phyloP scores from a whole-genome alignment of 2,113 vertebrate genomes.

The Cinclus cinclus region DNA sequence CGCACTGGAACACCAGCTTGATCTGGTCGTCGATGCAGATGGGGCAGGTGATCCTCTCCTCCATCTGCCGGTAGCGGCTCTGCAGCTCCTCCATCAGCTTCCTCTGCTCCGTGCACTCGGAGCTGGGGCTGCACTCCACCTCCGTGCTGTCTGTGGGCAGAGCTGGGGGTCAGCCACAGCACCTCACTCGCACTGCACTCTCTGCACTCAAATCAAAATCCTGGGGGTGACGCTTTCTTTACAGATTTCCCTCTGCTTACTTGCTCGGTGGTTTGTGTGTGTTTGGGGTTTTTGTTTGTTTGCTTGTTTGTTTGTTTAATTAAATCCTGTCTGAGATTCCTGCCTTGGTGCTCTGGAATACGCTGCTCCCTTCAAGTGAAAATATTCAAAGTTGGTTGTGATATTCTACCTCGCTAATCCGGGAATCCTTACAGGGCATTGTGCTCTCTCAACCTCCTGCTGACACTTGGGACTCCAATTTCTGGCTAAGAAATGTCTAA shows the following conservation, averaged over 20 bases:
- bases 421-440: not conserved
- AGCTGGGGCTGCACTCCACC: constrained; percentile 82
- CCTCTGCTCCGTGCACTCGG: constrained; percentile 83
- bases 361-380: not conserved
- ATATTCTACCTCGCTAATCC: not conserved
- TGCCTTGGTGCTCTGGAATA: not conserved
- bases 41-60: constrained; percentile 97
- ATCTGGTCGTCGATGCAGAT: constrained; percentile 99
- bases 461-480: not conserved
- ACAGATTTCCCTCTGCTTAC: not conserved
- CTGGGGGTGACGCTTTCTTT: not conserved
- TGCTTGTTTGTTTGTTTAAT: too few species aligned
- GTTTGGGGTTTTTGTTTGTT: not conserved
- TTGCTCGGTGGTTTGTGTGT: not conserved
- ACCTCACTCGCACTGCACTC: not conserved
- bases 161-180: not conserved
- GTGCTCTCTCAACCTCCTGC: not conserved
- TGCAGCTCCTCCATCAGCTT: constrained; percentile 97
- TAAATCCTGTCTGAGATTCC: not conserved
- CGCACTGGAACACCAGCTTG: constrained; percentile 97
- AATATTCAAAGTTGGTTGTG: not conserved
- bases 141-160: constrained; percentile 87
- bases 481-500: not conserved
- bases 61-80: constrained; percentile 97
- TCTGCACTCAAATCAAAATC: not conserved